phyloP scores from a whole-genome alignment of 2,888 invertebrate species.

The Sesamia inferens region DNA sequence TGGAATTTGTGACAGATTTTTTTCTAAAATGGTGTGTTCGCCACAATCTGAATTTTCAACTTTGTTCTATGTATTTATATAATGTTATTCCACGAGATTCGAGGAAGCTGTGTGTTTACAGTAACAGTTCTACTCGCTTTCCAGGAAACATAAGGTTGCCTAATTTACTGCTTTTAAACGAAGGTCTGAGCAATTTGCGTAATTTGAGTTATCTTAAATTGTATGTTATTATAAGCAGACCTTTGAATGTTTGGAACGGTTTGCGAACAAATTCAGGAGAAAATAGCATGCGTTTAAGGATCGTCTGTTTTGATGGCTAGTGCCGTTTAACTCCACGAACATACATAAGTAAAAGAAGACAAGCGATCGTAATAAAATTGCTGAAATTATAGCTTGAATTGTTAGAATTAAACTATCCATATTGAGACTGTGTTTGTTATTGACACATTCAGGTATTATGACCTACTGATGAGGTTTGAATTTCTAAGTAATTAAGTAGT shows the following conservation, averaged over 20 bases:
- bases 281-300: conserved; percentile 26
- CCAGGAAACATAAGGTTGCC: conserved; percentile 45
- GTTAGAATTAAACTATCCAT: not conserved
- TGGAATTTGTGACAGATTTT: not conserved
- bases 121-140: conserved; percentile 30
- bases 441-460: not conserved
- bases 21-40: not conserved
- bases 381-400: not conserved
- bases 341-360: not conserved
- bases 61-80: too few species aligned
- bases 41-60: not conserved
- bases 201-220: conserved; percentile 56
- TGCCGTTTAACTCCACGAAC: conserved; percentile 22
- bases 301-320: conserved; percentile 20
- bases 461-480: not conserved
- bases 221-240: conserved; percentile 42
- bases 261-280: conserved; percentile 20
- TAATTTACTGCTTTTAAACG: conserved; percentile 49
- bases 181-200: conserved; percentile 42
- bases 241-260: conserved; percentile 29
- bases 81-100: not conserved
- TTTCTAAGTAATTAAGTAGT: not conserved
- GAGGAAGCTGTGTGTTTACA: conserved; percentile 1
- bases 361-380: not conserved
- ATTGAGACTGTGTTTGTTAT: not conserved